phyloP scores from a whole-genome alignment of 2,113 vertebrate genomes.

The Eira barbara region DNA sequence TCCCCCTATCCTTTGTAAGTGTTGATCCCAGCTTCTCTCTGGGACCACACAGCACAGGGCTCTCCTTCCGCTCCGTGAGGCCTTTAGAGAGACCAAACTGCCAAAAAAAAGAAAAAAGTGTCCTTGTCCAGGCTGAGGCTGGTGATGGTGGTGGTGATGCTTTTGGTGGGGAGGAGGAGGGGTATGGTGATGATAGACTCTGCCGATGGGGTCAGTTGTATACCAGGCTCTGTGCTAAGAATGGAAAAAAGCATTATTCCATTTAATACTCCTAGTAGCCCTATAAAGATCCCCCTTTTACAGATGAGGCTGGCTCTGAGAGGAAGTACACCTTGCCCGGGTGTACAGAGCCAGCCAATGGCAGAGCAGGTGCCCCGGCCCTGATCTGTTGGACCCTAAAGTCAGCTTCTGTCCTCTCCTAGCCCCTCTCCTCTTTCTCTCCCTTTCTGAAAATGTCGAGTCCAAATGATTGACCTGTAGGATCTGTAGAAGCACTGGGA shows the following conservation, averaged over 20 bases:
- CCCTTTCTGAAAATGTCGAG: background rate
- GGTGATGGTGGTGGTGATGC: background rate
- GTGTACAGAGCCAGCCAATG: background rate
- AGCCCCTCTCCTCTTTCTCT: background rate
- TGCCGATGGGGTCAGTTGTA: background rate
- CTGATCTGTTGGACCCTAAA: background rate
- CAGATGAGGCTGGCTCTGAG: constrained; percentile 14
- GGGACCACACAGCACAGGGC: too few species aligned
- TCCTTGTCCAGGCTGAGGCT: background rate
- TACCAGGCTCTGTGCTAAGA: background rate
- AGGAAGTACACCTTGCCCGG: background rate
- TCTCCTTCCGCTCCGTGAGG: background rate
- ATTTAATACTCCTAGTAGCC: background rate
- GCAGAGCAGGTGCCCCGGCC: rapidly evolving
- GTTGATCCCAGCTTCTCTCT: background rate
- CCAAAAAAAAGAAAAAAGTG: background rate
- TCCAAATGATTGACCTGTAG: background rate
- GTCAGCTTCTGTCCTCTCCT: background rate
- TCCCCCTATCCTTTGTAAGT: background rate
- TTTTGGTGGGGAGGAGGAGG: background rate
- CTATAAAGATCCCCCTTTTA: constrained; percentile 13
- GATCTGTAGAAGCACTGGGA: background rate
- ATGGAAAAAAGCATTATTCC: background rate
- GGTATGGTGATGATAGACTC: background rate
- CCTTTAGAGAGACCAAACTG: background rate